Conservation (phyloP, 2,888 invertebrate species). For the Stenotaenia linearis region DNA sequence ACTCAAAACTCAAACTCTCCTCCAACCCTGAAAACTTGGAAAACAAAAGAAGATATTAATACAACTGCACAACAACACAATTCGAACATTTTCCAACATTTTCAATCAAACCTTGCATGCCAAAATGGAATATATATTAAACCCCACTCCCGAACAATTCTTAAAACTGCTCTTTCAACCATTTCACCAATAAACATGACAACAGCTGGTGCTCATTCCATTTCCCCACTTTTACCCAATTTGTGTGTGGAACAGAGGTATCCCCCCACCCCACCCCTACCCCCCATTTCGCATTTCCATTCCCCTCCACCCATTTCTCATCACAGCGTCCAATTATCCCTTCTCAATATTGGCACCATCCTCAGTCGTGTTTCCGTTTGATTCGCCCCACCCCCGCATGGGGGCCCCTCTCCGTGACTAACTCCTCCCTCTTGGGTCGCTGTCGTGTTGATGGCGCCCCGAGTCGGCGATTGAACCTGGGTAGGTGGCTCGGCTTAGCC, state of each 20-base stretch:
- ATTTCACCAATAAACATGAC: neutral
- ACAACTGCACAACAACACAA: no score
- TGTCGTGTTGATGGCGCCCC: constrained; percentile 13
- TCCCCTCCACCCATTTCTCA: neutral
- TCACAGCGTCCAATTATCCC: neutral
- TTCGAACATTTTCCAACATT: no score
- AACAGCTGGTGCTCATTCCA: neutral
- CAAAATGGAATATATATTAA: no score
- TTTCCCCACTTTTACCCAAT: constrained; percentile 5
- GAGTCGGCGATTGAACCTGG: constrained; percentile 3
- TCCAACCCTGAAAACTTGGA: no score
- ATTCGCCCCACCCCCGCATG: neutral
- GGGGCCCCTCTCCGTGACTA: neutral
- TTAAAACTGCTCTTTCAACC: neutral
- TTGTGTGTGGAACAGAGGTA: neutral
- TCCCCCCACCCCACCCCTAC: neutral
- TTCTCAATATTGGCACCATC: neutral
- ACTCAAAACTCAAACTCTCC: no score
- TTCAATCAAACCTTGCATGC: no score
- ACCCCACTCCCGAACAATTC: neutral
- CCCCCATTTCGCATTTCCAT: neutral
- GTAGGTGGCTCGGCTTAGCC: neutral
- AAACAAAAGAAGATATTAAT: no score
- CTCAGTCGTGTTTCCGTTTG: neutral
- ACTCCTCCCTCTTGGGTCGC: constrained; percentile 9